phyloP scores from a whole-genome alignment of 2,888 invertebrate genomes.

The Pollenia amentaria region DNA sequence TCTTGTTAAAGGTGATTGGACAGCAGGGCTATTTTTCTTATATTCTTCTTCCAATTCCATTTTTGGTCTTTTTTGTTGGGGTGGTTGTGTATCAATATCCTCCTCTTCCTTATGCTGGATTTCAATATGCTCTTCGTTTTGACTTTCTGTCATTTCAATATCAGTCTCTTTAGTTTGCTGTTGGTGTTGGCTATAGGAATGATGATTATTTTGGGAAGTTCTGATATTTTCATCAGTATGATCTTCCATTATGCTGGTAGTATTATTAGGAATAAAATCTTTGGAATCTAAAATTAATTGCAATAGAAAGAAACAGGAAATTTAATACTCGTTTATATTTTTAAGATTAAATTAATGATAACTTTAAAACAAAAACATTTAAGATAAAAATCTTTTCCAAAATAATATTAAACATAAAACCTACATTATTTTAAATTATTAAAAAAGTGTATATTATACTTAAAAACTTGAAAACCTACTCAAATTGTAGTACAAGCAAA shows the following conservation, averaged over 20 bases:
- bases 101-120: constrained; percentile 35
- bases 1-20: constrained; percentile 49
- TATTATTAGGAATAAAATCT: constrained; percentile 82
- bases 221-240: constrained; percentile 62
- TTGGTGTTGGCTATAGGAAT: constrained; percentile 56
- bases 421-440: constrained; percentile 52
- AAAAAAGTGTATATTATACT: not conserved
- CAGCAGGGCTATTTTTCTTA: constrained; percentile 44
- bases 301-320: constrained; percentile 51
- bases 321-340: constrained; percentile 46
- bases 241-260: constrained; percentile 76
- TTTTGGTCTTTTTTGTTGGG: constrained; percentile 64
- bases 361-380: constrained; percentile 43
- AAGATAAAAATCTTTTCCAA: constrained; percentile 38
- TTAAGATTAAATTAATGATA: constrained; percentile 40
- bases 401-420: constrained; percentile 16
- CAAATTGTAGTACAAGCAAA: constrained; percentile 66
- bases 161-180: constrained; percentile 70
- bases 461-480: constrained; percentile 58
- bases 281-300: constrained; percentile 81
- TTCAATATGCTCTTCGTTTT: constrained; percentile 35
- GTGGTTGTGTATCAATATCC: constrained; percentile 65
- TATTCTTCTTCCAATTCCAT: constrained; percentile 74
- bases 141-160: constrained; percentile 46
- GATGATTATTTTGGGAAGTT: constrained; percentile 53